Percentiles rank a stretch among this genome's conserved stretches.
phyloP scores from a whole-genome alignment of 2,888 invertebrate genomes.

The Masnerella sp. region DNA sequence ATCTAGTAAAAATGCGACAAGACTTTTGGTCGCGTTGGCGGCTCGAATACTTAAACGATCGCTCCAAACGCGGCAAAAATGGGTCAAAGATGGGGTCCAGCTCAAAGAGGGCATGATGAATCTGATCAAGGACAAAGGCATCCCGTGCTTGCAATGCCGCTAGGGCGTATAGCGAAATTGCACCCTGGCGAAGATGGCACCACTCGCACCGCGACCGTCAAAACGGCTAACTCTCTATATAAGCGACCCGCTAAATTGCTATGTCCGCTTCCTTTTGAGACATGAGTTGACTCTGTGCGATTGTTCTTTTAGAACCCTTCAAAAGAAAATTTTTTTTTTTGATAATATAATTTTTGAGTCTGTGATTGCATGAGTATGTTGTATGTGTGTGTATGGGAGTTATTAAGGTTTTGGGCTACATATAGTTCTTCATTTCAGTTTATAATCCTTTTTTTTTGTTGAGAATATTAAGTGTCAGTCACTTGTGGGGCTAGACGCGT shows the following conservation, averaged over 20 bases:
- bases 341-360: too few species aligned
- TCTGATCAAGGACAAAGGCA: constrained; percentile 28
- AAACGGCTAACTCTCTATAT: constrained; percentile 1
- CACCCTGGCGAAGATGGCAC: constrained; percentile 30
- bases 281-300: too few species aligned
- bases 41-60: constrained; percentile 39
- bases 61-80: constrained; percentile 9
- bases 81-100: not conserved
- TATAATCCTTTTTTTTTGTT: too few species aligned
- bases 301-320: too few species aligned
- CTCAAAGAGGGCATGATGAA: constrained; percentile 32
- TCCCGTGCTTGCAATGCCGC: constrained; percentile 23
- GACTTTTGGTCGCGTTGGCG: constrained; percentile 47
- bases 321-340: too few species aligned
- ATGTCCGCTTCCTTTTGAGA: constrained; percentile 9
- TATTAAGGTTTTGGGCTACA: too few species aligned
- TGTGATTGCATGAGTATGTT: too few species aligned
- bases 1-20: constrained; percentile 26
- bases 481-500: too few species aligned
- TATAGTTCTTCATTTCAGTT: too few species aligned
- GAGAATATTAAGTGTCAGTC: too few species aligned
- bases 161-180: constrained; percentile 18
- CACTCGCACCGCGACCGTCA: constrained; percentile 6
- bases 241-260: constrained; percentile 10
- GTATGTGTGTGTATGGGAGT: too few species aligned